Conservation (phyloP, 2,888 invertebrate species). For the Ceraclea dissimilis region DNA sequence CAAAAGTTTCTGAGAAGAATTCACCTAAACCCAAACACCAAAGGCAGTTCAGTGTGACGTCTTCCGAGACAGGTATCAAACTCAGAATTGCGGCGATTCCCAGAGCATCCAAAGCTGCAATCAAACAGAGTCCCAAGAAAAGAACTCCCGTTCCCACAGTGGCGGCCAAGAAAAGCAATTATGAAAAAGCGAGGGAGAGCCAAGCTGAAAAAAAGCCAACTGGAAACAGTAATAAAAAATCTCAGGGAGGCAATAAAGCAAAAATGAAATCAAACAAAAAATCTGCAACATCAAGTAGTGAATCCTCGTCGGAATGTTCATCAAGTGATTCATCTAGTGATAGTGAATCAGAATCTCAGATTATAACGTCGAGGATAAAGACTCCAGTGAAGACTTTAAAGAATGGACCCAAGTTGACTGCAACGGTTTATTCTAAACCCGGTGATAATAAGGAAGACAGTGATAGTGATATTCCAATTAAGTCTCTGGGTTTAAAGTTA, state of each 20-base stretch:
- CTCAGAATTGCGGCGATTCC: constrained; percentile 55
- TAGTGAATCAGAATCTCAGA: constrained; percentile 9
- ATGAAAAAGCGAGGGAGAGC: constrained; percentile 27
- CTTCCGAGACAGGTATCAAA: constrained; percentile 51
- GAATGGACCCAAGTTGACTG: constrained; percentile 42
- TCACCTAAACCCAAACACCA: constrained; percentile 30
- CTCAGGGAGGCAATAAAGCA: constrained; percentile 18
- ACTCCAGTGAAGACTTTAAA: constrained; percentile 27
- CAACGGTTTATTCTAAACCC: constrained; percentile 31
- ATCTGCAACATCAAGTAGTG: constrained; percentile 36
- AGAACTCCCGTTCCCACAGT: constrained; percentile 32
- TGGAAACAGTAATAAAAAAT: constrained; percentile 20
- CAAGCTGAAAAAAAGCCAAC: constrained; percentile 23
- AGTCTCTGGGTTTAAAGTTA: constrained; percentile 26
- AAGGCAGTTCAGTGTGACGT: constrained; percentile 53
- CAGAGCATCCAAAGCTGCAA: constrained; percentile 33
- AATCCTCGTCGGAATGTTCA: constrained; percentile 41
- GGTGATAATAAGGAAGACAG: constrained; percentile 39
- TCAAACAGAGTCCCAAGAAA: constrained; percentile 31
- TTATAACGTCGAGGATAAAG: constrained; percentile 2
- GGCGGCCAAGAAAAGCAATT: constrained; percentile 30
- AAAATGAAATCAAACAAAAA: constrained; percentile 23
- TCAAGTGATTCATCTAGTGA: constrained; percentile 37
- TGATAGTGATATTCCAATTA: constrained; percentile 26
- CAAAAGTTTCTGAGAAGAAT: constrained; percentile 22